phyloP scores from a whole-genome alignment of 1,140 invertebrate species.

The Tribolium castaneum region DNA sequence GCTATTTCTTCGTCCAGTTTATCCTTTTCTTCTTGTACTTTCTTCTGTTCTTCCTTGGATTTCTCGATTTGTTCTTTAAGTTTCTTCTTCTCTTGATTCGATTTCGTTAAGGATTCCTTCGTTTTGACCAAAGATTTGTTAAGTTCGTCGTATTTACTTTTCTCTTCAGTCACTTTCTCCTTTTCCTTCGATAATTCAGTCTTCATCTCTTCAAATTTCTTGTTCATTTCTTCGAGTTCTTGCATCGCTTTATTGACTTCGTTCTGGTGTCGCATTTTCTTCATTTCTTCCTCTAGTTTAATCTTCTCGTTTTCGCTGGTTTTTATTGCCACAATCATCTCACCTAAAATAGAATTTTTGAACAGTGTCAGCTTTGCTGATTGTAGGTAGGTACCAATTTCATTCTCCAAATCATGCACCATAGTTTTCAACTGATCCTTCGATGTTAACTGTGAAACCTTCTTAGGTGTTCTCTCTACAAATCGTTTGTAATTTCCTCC shows the following conservation, averaged over 20 bases:
- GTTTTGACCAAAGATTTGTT: slow-evolving; percentile 65
- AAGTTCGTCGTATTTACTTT: slow-evolving; percentile 66
- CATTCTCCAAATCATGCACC: slow-evolving; percentile 82
- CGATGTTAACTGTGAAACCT: slow-evolving; percentile 75
- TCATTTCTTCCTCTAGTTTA: slow-evolving; percentile 65
- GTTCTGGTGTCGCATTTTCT: slow-evolving; percentile 64
- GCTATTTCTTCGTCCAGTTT: slow-evolving; percentile 69
- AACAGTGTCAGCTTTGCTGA: slow-evolving; percentile 10
- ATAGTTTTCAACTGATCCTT: slow-evolving; percentile 80
- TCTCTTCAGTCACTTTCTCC: slow-evolving; percentile 67
- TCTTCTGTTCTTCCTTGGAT: slow-evolving; percentile 65
- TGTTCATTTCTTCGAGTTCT: slow-evolving; percentile 54
- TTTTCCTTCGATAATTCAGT: slow-evolving; percentile 65
- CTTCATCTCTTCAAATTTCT: slow-evolving; percentile 53
- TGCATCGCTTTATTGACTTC: slow-evolving; percentile 56
- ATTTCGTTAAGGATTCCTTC: slow-evolving; percentile 65
- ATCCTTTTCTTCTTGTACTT: slow-evolving; percentile 68
- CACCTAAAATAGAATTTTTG: slow-evolving; percentile 66
- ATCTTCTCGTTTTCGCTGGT: slow-evolving; percentile 69
- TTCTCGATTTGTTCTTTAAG: slow-evolving; percentile 67
- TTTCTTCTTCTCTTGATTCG: slow-evolving; percentile 65
- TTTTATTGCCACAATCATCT: slow-evolving; percentile 73
- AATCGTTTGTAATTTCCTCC: slow-evolving; percentile 19
- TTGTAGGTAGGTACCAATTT: slow-evolving; percentile 79
- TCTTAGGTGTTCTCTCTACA: slow-evolving; percentile 70